Base-by-base conservation (phyloP, 2,888 invertebrate genomes). In the Cephalotes varians region DNA sequence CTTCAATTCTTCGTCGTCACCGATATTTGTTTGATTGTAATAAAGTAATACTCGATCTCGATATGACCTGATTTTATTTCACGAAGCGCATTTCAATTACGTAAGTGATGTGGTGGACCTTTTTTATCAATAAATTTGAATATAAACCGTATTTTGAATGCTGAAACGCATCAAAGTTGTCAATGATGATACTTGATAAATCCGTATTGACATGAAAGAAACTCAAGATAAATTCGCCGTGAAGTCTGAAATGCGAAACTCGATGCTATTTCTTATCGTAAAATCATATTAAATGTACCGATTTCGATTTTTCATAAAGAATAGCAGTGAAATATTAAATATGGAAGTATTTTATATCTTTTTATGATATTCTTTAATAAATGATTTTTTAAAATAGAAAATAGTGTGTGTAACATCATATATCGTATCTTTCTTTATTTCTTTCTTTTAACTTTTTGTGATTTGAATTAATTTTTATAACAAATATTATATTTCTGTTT, bases 31-130 rank as follows among this genome's bases (percentile, higher is more conserved):
- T n/a, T 6, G 15, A 67, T 9, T 54, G 10, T 21, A 44, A 67
- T 40, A 44, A 18, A 69, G 31, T 34, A 31, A 34, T 56, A 34
- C 1, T 1, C 21, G 10, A 77, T 77, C 21, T 51, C 12, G 25
- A 49, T 3, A 5, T 58, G 77, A 34, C 64, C 51, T 12, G 51
- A 64, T 76, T 76, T 51, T 44, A 64, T 25, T 5, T 15, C 9
- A 28, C 28, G 37, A 37, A 64, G 31, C n/a, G 25, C 62, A 60
- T 51, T 60, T 79, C 56, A 71, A 58, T 60, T 18, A 56, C 47
- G 37, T 44, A 56, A 60, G n/a, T 31, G 47, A 28, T 7, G 10
- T n/a, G 37, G 60, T 80, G 60, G 49, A 72, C 58, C 34, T 72
- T 80, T 80, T 80, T 62, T 5, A 25, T 21, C 49, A 28, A 64